Percentiles rank a stretch among this genome's conserved stretches.
phyloP scores from a whole-genome alignment of 2,113 vertebrate species.

The Sus scrofa region T2T-Sscrofa CM000821.6:6582501-6583000 shows the following conservation, averaged over 20 bases:
- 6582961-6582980: neutral
- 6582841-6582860: neutral
- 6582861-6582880: neutral
- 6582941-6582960: neutral
- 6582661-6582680: neutral
- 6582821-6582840: neutral
- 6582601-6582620: neutral
- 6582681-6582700: neutral
- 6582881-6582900: neutral
- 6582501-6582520: neutral
- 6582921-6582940: neutral
- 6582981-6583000: neutral
- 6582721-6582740: neutral
- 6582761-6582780: neutral
- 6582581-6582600: neutral
- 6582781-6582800: neutral
- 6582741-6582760: neutral
- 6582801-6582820: neutral
- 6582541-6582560: neutral
- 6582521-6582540: neutral
- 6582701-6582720: neutral
- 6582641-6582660: neutral
- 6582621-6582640: constrained; percentile 23
- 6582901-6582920: neutral
- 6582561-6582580: neutral